Percentiles rank a stretch among this genome's conserved stretches.
phyloP scores from a whole-genome alignment of 2,113 vertebrate species.

The Epinephelus moara region DNA sequence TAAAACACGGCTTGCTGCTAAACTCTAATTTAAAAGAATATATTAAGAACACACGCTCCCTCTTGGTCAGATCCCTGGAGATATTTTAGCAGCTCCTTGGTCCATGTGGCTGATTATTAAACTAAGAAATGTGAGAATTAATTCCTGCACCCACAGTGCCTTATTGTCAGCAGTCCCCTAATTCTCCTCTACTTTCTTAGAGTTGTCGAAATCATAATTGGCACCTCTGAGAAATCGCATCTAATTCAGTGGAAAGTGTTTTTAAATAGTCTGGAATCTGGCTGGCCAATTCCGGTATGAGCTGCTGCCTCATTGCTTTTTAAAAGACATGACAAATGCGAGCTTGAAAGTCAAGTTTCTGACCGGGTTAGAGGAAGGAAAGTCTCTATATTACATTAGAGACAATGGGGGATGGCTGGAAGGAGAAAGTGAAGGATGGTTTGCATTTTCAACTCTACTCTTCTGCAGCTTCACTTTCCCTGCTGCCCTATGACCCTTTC shows the following conservation, averaged over 20 bases:
- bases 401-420: constrained; percentile 39
- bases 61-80: constrained; percentile 38
- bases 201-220: constrained; percentile 65
- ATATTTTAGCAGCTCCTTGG: constrained; percentile 46
- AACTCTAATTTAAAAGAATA: constrained; percentile 56
- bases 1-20: constrained; percentile 21
- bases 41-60: constrained; percentile 10
- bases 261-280: constrained; percentile 41
- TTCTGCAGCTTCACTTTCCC: constrained; percentile 42
- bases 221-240: constrained; percentile 51
- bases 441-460: constrained; percentile 50
- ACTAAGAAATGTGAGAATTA: constrained; percentile 50
- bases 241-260: constrained; percentile 53
- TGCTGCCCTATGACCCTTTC: constrained; percentile 31
- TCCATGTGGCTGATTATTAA: constrained; percentile 60
- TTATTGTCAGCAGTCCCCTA: constrained; percentile 37
- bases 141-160: constrained; percentile 20
- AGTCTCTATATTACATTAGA: constrained; percentile 40
- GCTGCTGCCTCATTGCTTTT: constrained; percentile 40
- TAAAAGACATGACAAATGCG: constrained; percentile 37
- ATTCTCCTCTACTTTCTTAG: constrained; percentile 46
- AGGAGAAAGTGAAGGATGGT: constrained; percentile 45
- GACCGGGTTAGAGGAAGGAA: constrained; percentile 14
- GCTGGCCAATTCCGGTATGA: constrained; percentile 22
- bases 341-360: constrained; percentile 48